Base-by-base conservation (phyloP, 2,797 vertebrate species). In the Coracias cyanogaster region DNA sequence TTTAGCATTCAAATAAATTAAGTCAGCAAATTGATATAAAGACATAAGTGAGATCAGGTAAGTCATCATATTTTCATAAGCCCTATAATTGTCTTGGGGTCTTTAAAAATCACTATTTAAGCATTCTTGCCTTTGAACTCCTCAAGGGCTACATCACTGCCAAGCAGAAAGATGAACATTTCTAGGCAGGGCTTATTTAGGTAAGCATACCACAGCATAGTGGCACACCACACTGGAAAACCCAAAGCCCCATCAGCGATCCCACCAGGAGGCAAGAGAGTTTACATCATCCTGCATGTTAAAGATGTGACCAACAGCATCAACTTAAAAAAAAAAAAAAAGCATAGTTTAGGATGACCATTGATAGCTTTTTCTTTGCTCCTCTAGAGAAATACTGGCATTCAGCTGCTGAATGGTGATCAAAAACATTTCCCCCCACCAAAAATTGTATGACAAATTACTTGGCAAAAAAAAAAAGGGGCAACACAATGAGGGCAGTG, bases 1-100 rank as follows among this genome's bases (percentile, higher is more conserved):
- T 95, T 89, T 41, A 77, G 52, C 43, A 90, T 92, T 95, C 83
- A 78, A 77, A 90, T 78, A 89, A 94, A 89, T 93, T 86, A 89
- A 93, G 60, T 58, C 69, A 90, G 71, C 28, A 90, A 94, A 92
- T 5, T 81, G 74, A 89, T 84, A 89, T 11, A 77, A 90, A 91
- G 66, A 64, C 29, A 1, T 70, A 86, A 90, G 35, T 62, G 64
- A 84, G 55, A 86, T 5, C 82, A 91, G 87, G 88, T 89, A 82
- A 82, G 13, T 71, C 46, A 88, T 66, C n/a, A 11, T 76, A 80
- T 78, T 94, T 94, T 96, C 84, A 66, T 87, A 92, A 76, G 58
- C 31, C 67, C 16, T 60, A 1, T 78, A 94, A 90, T 70, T 84
- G 57, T 94, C 70, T 61, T 2, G 1, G 48, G 52, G 74, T 82